phyloP scores from a whole-genome alignment of 2,888 invertebrate species.

The Papilio gigon region DNA sequence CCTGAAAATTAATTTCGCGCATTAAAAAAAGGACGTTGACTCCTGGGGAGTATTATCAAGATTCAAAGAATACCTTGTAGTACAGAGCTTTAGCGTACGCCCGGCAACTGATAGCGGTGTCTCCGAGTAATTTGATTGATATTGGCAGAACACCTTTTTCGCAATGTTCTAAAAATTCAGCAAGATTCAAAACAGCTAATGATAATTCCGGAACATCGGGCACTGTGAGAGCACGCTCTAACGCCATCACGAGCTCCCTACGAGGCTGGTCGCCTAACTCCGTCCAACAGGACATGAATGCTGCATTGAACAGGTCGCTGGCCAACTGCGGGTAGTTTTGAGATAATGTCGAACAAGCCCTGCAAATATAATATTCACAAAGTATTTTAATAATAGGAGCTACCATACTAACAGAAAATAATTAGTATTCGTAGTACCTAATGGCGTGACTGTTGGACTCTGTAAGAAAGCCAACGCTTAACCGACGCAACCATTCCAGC shows the following conservation, averaged over 20 bases:
- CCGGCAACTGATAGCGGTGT: conserved; percentile 96
- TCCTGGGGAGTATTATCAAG: not conserved
- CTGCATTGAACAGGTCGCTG: conserved; percentile 97
- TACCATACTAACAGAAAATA: too few relatives aligned
- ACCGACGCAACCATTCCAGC: conserved; percentile 96
- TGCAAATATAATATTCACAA: conserved; percentile 52
- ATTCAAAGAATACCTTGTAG: conserved; percentile 73
- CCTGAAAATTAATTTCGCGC: conserved; percentile 81
- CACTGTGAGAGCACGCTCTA: conserved; percentile 93
- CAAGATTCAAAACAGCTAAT: conserved; percentile 96
- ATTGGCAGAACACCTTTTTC: conserved; percentile 97
- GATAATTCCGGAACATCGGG: conserved; percentile 97
- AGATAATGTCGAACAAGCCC: conserved; percentile 95
- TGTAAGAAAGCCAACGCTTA: conserved; percentile 95
- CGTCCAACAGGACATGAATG: conserved; percentile 99
- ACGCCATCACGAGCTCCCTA: conserved; percentile 90
- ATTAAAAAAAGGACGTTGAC: too few relatives aligned
- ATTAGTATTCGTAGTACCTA: conserved; percentile 78
- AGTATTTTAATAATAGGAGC: too few relatives aligned
- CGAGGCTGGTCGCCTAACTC: conserved; percentile 92
- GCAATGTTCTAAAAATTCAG: conserved; percentile 99
- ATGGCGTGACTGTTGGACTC: conserved; percentile 98
- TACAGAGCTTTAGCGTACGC: conserved; percentile 86
- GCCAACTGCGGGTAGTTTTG: conserved; percentile 97
- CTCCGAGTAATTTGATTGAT: conserved; percentile 92